Evolutionary conservation across 2,797 vertebrate genomes (phyloP).

Genomic region (Caiman crocodilus): DNA sequence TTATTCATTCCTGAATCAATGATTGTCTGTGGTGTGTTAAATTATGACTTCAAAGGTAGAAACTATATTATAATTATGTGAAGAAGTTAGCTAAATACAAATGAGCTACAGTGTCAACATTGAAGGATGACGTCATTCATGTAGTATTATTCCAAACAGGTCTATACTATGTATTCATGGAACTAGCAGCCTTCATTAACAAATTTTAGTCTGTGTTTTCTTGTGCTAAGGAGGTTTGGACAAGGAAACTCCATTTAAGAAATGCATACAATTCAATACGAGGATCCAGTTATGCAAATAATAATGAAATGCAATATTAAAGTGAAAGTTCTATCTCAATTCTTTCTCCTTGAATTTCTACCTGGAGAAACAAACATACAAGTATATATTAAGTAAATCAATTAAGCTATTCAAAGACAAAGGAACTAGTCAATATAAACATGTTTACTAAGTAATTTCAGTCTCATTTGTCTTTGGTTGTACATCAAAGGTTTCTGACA

Average conservation of each 20-base stretch:
- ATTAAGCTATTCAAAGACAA: not conserved
- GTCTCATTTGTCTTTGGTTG: constrained; percentile 31
- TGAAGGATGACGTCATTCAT: no score
- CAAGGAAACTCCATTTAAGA: no score
- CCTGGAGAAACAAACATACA: not conserved
- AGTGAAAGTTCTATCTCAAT: not conserved
- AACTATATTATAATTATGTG: no score
- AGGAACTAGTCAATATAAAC: not conserved
- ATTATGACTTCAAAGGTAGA: no score
- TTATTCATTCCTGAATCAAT: not conserved
- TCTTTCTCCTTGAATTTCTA: not conserved
- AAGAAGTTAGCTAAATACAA: no score
- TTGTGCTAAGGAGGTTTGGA: not conserved
- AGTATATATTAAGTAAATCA: not conserved
- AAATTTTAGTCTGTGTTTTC: not conserved
- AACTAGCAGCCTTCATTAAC: not conserved
- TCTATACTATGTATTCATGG: no score
- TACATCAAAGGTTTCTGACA: constrained; percentile 42
- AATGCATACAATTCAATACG: no score
- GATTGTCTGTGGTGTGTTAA: no score
- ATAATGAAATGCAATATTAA: not conserved
- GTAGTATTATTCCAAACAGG: no score
- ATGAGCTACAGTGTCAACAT: no score
- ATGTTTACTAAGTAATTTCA: not conserved
- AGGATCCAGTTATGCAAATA: no score